Conservation (phyloP, 2,888 invertebrate genomes). For the Gisinianus flammeolus region DNA sequence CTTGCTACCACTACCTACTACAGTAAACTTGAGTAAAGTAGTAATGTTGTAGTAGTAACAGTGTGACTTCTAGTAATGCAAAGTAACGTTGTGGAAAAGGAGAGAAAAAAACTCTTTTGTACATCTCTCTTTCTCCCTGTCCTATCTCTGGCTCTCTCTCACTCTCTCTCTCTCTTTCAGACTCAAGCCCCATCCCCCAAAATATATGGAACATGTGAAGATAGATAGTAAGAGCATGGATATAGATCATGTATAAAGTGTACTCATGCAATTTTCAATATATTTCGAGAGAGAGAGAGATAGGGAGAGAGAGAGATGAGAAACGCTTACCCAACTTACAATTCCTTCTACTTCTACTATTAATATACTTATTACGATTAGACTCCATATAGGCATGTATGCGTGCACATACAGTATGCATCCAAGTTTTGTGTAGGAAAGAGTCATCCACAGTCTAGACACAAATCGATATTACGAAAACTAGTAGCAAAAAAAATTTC, state of each 20-base stretch:
- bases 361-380: neutral
- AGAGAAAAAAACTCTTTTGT: no score
- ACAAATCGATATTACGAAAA: constrained; percentile 51
- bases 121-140: no score
- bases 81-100: no score
- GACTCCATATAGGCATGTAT: neutral
- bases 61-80: no score
- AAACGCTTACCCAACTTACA: neutral
- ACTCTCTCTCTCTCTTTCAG: neutral
- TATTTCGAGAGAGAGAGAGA: neutral
- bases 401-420: neutral
- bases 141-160: neutral
- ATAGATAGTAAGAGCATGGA: no score
- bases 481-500: constrained; percentile 41
- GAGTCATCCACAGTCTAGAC: constrained; percentile 54
- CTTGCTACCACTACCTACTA: no score
- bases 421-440: constrained; percentile 22
- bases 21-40: no score
- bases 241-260: neutral
- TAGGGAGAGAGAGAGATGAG: neutral
- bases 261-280: no score
- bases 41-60: no score
- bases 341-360: neutral
- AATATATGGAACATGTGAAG: no score
- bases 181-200: no score